A percentile compares a stretch with the other conserved stretches of the same genome.
Conservation (phyloP, 2,888 invertebrate genomes). For the Acronicta psi region DNA sequence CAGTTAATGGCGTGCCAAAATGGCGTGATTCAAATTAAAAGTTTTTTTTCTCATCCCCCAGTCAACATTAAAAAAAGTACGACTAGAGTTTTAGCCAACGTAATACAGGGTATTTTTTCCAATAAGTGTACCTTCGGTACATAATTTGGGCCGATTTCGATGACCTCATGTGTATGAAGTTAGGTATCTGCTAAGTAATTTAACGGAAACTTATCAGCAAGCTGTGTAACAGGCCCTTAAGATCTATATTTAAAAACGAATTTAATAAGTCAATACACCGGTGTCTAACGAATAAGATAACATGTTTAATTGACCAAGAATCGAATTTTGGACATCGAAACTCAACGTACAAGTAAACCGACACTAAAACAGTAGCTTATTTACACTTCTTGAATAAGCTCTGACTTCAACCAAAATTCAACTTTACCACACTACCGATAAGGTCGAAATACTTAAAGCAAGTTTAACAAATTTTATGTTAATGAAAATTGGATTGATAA, state of each 20-base stretch:
- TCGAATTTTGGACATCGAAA: conserved; percentile 81
- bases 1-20: too few species aligned
- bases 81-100: too few species aligned
- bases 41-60: too few species aligned
- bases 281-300: conserved; percentile 68
- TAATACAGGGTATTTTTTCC: too few species aligned
- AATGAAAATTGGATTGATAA: conserved; percentile 44
- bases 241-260: conserved; percentile 4
- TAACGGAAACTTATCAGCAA: too few species aligned
- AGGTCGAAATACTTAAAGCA: conserved; percentile 42
- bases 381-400: conserved; percentile 62
- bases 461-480: rapidly evolving
- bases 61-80: too few species aligned
- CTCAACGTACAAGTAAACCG: conserved; percentile 79
- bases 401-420: conserved; percentile 59
- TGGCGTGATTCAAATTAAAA: too few species aligned
- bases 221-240: too few species aligned
- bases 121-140: too few species aligned
- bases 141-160: too few species aligned
- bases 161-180: too few species aligned
- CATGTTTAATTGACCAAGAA: conserved; percentile 74
- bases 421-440: conserved; percentile 49
- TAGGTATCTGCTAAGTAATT: too few species aligned
- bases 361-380: conserved; percentile 84
- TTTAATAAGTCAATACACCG: conserved; percentile 15